Conservation (phyloP, 1,140 invertebrate genomes). For the Drosophila melanica region DNA sequence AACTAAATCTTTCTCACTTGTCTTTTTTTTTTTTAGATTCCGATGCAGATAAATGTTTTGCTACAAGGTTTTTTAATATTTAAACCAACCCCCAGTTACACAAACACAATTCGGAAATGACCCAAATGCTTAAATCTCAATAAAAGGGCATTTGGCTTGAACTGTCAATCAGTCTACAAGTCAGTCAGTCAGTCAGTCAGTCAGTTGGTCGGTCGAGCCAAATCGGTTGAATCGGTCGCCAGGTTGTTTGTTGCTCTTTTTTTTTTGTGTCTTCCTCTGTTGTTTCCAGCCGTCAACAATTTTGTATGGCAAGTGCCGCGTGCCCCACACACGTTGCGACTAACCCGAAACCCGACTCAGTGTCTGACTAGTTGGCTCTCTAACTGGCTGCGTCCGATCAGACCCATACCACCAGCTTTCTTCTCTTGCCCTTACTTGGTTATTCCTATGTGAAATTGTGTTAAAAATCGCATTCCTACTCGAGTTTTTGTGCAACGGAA, state of each 20-base stretch:
- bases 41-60: conserved; percentile 21
- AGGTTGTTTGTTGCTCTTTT: conserved; percentile 23
- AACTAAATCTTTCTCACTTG: not conserved
- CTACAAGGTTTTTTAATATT: conserved; percentile 75
- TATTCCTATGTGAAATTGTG: conserved; percentile 66
- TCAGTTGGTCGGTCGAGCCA: conserved; percentile 4
- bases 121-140: conserved; percentile 79
- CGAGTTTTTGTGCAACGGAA: conserved; percentile 65
- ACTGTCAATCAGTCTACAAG: conserved; percentile 60
- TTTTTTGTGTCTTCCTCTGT: conserved; percentile 19
- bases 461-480: conserved; percentile 74
- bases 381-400: not conserved
- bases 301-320: conserved; percentile 65
- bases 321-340: conserved; percentile 5
- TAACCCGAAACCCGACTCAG: not conserved
- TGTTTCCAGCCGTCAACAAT: conserved; percentile 51
- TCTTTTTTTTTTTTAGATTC: not conserved
- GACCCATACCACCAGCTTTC: no score
- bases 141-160: conserved; percentile 74
- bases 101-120: conserved; percentile 79
- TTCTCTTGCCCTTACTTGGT: not conserved
- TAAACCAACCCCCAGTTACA: conserved; percentile 54
- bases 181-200: conserved; percentile 35
- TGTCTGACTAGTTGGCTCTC: conserved; percentile 19
- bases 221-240: conserved; percentile 14